Evolutionary conservation across 2,888 invertebrate genomes (phyloP), one percentile per base, ranked within the genome.

Genomic region (Cotesia congregata): DNA sequence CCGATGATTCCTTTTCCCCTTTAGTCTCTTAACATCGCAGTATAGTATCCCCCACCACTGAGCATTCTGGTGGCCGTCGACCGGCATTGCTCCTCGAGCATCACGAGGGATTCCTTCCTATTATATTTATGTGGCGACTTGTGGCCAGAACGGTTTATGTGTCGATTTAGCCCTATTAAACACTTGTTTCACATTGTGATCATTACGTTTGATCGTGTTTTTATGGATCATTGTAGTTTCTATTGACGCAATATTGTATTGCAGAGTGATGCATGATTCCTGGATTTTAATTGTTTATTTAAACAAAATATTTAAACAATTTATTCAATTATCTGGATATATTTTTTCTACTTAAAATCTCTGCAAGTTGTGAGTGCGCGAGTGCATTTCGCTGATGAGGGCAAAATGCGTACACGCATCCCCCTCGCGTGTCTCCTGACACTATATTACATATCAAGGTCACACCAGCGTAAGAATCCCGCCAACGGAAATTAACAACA

Each of bases 121-220:
- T 89, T 88, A 89, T 89, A 89, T 89, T 88, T 88, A 88, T 88
- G 86, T 87, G 86, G 85, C 85, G 86, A 85, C 88, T 87, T 87
- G 86, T 87, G 86, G 81, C 84, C 86, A 84, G 84, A 85, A 86
- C 86, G 88, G 88, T 88, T 85, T 87, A 84, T 83, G 83, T 84
- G 73, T 70, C 64, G 69, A 69, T 12, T 81, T 83, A 80, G 80
- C 82, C 83, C 40, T 70, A 69, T 12, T 81, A 82, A 80, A 80
- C 82, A 83, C 40, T 70, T 79, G 76, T 78, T 62, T 17, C 50
- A 50, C 50, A 50, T 50, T 70, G 70, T 59, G 70, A 70, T 70
- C n/a, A 70, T 20, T 70, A 6, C 30, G 1, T 20, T 50, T n/a
- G 15, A 17, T 30, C 50, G 40, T 1, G 30, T 20, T 40, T 12